phyloP scores from a whole-genome alignment of 1,140 invertebrate species.

The Drosophila baimaii region DNA sequence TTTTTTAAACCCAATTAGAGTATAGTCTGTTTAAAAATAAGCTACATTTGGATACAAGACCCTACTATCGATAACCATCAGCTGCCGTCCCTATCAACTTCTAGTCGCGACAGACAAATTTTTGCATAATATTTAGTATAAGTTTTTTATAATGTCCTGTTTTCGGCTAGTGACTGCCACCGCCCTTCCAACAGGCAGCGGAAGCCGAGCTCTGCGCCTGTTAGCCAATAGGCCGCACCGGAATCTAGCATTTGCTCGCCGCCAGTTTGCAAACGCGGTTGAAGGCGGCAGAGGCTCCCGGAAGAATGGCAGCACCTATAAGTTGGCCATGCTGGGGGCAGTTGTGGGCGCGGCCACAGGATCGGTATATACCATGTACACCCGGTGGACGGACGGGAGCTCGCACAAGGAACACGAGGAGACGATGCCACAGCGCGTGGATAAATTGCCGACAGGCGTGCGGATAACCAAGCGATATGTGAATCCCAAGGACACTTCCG shows the following conservation, averaged over 20 bases:
- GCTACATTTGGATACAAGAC: background rate
- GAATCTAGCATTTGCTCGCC: conserved; percentile 34
- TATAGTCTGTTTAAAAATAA: background rate
- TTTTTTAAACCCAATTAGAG: background rate
- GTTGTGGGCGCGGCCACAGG: conserved; percentile 85
- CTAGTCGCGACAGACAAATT: conserved; percentile 34
- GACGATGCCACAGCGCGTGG: conserved; percentile 84
- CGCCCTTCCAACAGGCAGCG: conserved; percentile 2
- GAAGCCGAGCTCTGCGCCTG: conserved; percentile 24
- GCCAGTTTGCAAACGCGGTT: conserved; percentile 43
- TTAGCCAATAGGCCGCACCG: conserved; percentile 12
- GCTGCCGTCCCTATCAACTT: conserved; percentile 10
- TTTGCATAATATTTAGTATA: conserved; percentile 68
- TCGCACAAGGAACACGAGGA: conserved; percentile 78
- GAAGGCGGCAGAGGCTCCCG: conserved; percentile 6
- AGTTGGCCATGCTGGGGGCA: conserved; percentile 85
- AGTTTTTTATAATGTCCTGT: conserved; percentile 52
- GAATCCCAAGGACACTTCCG: conserved; percentile 88
- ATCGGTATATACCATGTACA: conserved; percentile 75
- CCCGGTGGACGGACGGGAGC: conserved; percentile 57
- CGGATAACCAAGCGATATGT: conserved; percentile 86
- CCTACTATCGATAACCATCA: background rate
- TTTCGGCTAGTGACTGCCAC: conserved; percentile 50
- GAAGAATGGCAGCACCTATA: conserved; percentile 79
- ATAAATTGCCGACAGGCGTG: conserved; percentile 84